Percentiles rank a stretch among this genome's conserved stretches.
Evolutionary conservation across 2,797 vertebrate genomes (phyloP).

Genomic region (Pyrrhura leucotis): DNA sequence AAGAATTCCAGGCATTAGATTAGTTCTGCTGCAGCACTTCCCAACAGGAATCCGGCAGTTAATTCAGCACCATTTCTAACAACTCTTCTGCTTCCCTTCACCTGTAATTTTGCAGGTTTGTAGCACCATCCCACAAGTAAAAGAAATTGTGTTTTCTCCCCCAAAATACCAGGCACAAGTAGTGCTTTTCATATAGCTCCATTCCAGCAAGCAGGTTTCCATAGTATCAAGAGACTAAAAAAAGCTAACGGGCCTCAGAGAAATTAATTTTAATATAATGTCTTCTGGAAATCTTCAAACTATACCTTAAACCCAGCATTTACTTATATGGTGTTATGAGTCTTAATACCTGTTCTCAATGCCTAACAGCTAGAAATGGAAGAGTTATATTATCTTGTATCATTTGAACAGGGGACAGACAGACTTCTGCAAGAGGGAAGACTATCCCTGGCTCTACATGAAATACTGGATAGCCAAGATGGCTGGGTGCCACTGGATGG

Average conservation of each 20-base stretch:
- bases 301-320: not conserved
- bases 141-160: constrained; percentile 16
- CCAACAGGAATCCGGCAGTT: not conserved
- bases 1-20: not conserved
- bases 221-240: constrained; percentile 66
- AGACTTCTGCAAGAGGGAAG: not conserved
- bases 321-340: not conserved
- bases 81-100: not conserved
- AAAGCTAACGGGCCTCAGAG: constrained; percentile 33
- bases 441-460: not conserved
- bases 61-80: not conserved
- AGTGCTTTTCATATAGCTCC: constrained; percentile 30
- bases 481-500: not conserved
- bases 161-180: constrained; percentile 21
- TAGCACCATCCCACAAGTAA: not conserved
- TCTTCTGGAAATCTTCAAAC: constrained; percentile 12
- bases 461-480: not conserved
- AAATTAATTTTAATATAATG: constrained; percentile 56
- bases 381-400: not conserved
- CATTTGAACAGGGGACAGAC: not conserved
- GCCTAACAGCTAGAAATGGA: not conserved
- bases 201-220: constrained; percentile 54
- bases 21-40: not conserved
- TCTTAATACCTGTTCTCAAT: not conserved
- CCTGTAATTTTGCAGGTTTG: not conserved